Evolutionary conservation across 2,113 vertebrate species (phyloP).

Genomic region (Oreocharis arfaki): DNA sequence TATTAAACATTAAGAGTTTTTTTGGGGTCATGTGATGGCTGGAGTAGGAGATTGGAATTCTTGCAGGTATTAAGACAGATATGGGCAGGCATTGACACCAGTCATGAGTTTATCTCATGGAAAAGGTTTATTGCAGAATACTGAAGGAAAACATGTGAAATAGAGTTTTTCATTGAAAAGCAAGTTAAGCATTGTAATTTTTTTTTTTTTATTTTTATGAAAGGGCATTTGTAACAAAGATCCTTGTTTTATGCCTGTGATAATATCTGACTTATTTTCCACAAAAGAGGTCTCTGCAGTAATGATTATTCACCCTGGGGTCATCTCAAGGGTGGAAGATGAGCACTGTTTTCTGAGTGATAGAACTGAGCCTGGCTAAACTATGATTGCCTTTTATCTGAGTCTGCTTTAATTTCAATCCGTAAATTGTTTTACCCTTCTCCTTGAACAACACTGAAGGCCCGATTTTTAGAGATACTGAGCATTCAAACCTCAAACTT

Average conservation of each 20-base stretch:
- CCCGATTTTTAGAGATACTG: neutral
- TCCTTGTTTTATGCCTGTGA: neutral
- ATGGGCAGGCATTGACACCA: conserved; percentile 46
- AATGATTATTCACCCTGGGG: neutral
- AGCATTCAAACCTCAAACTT: neutral
- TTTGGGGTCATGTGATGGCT: conserved; percentile 50
- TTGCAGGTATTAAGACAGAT: conserved; percentile 66
- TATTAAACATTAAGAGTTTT: conserved; percentile 4
- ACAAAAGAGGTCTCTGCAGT: neutral
- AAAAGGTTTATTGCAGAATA: conserved; percentile 50
- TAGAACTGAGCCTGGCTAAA: neutral
- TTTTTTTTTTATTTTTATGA: neutral
- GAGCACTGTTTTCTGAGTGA: neutral
- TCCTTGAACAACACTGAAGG: neutral
- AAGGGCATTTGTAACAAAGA: neutral
- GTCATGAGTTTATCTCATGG: conserved; percentile 72
- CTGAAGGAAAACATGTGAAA: neutral
- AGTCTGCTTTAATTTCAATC: neutral
- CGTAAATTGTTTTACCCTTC: rapidly evolving
- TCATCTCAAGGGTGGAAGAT: neutral
- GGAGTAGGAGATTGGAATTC: conserved; percentile 65
- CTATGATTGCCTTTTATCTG: neutral
- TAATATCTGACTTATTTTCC: neutral
- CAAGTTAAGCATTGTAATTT: neutral
- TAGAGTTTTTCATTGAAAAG: neutral